Conservation (phyloP, 2,888 invertebrate genomes). For the Saturnia japonica region DNA sequence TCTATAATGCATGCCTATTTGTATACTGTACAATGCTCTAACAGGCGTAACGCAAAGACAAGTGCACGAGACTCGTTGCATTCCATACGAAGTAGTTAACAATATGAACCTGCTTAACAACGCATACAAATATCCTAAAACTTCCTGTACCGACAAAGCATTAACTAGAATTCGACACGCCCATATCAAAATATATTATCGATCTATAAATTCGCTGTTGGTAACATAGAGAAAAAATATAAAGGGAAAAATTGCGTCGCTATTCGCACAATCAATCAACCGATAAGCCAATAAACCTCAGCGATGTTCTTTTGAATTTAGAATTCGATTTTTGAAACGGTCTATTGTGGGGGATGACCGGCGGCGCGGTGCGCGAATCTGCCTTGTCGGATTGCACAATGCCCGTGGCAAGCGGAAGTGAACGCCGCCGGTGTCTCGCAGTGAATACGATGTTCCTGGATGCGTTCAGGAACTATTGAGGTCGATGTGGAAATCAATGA, state of each 20-base stretch:
- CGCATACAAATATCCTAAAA: conserved; percentile 53
- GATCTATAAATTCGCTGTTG: conserved; percentile 47
- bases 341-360: conserved; percentile 70
- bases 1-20: conserved; percentile 48
- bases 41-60: conserved; percentile 77
- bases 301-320: conserved; percentile 81
- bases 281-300: conserved; percentile 83
- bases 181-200: conserved; percentile 81
- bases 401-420: conserved; percentile 75
- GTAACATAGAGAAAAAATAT: conserved; percentile 42
- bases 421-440: conserved; percentile 67
- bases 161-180: conserved; percentile 71
- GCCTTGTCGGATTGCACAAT: conserved; percentile 74
- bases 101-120: conserved; percentile 62
- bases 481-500: conserved; percentile 52
- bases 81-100: conserved; percentile 44
- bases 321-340: conserved; percentile 73
- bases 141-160: conserved; percentile 75
- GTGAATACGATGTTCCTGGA: conserved; percentile 59
- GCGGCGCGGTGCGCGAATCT: conserved; percentile 65
- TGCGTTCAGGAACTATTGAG: conserved; percentile 72
- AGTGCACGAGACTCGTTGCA: conserved; percentile 63
- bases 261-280: conserved; percentile 81
- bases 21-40: conserved; percentile 48
- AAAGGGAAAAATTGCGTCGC: conserved; percentile 54